A percentile compares a stretch with the other conserved stretches of the same genome.
Conservation (phyloP, 1,140 invertebrate species). For the Meteorus sp. region DNA sequence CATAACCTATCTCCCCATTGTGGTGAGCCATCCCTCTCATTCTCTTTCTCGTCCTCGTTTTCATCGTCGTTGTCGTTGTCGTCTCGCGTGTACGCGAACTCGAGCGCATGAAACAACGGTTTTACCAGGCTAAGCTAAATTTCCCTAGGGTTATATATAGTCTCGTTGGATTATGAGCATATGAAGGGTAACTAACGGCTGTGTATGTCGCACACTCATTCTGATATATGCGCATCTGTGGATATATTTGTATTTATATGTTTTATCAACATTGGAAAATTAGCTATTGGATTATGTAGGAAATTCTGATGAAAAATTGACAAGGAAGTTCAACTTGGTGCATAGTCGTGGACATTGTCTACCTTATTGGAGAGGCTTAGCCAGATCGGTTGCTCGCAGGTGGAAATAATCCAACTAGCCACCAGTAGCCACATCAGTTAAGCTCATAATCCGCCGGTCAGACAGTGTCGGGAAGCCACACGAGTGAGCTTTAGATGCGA, state of each 20-base stretch:
- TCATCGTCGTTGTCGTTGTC: slow-evolving; percentile 24
- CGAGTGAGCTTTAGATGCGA: slow-evolving; percentile 42
- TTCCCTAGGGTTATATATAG: slow-evolving; percentile 43
- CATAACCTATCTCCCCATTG: slow-evolving; percentile 15
- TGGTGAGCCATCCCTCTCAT: slow-evolving; percentile 2
- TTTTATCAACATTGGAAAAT: not conserved
- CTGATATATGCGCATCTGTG: not conserved
- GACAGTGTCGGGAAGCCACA: slow-evolving; percentile 56
- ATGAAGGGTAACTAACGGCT: slow-evolving; percentile 32
- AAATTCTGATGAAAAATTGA: too few relatives aligned
- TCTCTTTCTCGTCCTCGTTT: slow-evolving; percentile 17
- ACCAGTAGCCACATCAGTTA: slow-evolving; percentile 39
- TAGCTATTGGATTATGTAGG: not conserved
- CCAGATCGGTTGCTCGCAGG: slow-evolving; percentile 26
- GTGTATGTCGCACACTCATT: not conserved
- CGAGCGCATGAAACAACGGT: slow-evolving; percentile 39
- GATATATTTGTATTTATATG: too few relatives aligned
- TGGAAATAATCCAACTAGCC: slow-evolving; percentile 43
- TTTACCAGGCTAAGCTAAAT: slow-evolving; percentile 42
- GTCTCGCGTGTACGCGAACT: slow-evolving; percentile 33
- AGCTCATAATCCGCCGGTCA: slow-evolving; percentile 57
- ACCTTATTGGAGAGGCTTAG: slow-evolving; percentile 27
- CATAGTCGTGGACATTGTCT: not conserved
- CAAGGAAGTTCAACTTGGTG: too few relatives aligned
- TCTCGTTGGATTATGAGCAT: slow-evolving; percentile 37